Evolutionary conservation across 2,113 vertebrate genomes (phyloP), one percentile per base, ranked within the genome.

Genomic region (Menura novaehollandiae): DNA sequence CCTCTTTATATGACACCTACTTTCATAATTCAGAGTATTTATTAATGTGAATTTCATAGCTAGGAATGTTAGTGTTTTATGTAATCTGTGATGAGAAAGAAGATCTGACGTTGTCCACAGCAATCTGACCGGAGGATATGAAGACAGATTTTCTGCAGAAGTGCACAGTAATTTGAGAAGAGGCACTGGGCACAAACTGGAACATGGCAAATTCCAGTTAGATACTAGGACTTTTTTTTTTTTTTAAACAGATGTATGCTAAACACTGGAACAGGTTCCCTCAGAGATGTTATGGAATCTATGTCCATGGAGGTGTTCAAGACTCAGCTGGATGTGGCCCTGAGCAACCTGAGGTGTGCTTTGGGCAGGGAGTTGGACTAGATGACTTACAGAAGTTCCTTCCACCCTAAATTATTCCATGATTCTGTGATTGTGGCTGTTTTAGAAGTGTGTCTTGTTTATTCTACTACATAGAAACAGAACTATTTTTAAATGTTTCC

Each of bases 401-500:
- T 79, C 28, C 13, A 66, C 39, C 9, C 55, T 55, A 46, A 88
- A 58, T 94, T 64, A 69, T 73, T 88, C 33, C 7, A 1, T 24
- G 37, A 24, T 81, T 89, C 37, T 91, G 26, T 83, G 72, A 39
- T 17, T 93, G 62, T 81, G 77, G 16, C 46, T 80, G 23, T 67
- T 47, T 88, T 59, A 78, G 35, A 87, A 93, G 32, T 39, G 23
- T 80, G 30, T 55, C 67, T 84, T 97, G 68, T 86, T 94, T 95
- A 81, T 92, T 88, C 64, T 84, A 44, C 56, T 89, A 56, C 79
- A 95, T 76, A 95, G 84, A 89, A 94, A 96, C 88, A 82, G 73
- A 81, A 58, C 77, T 95, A 73, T 81, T 95, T 96, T 95, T n/a
- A 86, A 90, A 63, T 52, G 32, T 77, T 93, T 93, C 63, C 52